These are phyloP conservation scores for Acleris literana DNA, from an alignment of 2,888 invertebrate species.

Conservation along the genomic window DNA sequence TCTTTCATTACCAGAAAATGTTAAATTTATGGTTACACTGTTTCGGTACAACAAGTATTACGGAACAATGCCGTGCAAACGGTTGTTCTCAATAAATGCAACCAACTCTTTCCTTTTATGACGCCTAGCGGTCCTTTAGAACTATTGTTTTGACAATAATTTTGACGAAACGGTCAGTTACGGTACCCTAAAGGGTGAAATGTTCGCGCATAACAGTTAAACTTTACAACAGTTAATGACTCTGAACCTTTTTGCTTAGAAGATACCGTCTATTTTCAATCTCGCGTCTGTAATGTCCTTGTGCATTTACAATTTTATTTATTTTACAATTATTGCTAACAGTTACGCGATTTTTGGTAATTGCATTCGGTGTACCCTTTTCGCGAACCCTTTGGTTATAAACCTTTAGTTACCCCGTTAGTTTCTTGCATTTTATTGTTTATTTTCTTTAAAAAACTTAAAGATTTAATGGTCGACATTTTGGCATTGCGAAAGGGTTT, in stretches of 20 bases:
- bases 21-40: conserved; percentile 68
- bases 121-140: conserved; percentile 71
- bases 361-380: conserved; percentile 53
- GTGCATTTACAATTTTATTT: conserved; percentile 43
- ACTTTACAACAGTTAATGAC: conserved; percentile 13
- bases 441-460: conserved; percentile 38
- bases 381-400: conserved; percentile 65
- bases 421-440: conserved; percentile 45
- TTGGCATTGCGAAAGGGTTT: conserved; percentile 58
- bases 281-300: conserved; percentile 39
- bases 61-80: conserved; percentile 51
- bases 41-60: conserved; percentile 61
- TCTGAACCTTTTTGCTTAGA: conserved; percentile 37
- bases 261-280: conserved; percentile 19
- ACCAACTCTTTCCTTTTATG: conserved; percentile 65
- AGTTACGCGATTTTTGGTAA: conserved; percentile 63
- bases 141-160: conserved; percentile 55
- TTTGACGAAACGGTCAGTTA: conserved; percentile 67
- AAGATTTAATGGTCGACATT: conserved; percentile 47
- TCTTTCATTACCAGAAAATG: conserved; percentile 59
- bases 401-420: conserved; percentile 52
- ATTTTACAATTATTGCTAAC: conserved; percentile 56
- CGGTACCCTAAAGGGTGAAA: conserved; percentile 74
- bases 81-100: conserved; percentile 74
- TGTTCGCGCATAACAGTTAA: conserved; percentile 40